Evolutionary conservation across 2,113 vertebrate genomes (phyloP).

Genomic region (Cheilinus undulatus): DNA sequence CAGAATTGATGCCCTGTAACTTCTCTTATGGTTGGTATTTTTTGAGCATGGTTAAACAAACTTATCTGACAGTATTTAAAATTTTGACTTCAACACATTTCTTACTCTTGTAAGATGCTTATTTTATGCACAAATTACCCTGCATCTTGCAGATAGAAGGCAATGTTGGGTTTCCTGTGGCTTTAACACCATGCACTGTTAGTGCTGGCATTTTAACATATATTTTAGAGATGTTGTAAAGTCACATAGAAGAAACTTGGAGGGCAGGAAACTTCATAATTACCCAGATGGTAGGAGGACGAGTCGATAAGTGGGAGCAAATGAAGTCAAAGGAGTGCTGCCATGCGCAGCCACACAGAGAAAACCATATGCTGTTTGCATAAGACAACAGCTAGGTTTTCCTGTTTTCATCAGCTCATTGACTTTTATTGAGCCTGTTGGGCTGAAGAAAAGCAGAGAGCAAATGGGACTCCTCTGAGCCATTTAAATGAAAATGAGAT

Average conservation of each 20-base stretch:
- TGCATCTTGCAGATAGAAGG: too few relatives aligned
- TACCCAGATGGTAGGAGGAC: constrained; percentile 74
- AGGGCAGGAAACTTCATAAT: constrained; percentile 65
- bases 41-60: too few relatives aligned
- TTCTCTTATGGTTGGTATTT: too few relatives aligned
- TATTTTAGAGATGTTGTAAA: constrained; percentile 3
- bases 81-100: too few relatives aligned
- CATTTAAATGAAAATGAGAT: constrained; percentile 81
- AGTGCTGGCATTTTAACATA: too few relatives aligned
- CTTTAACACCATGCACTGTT: too few relatives aligned
- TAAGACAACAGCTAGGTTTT: constrained; percentile 60
- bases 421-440: constrained; percentile 80
- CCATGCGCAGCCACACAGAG: constrained; percentile 61
- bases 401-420: constrained; percentile 78
- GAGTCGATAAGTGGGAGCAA: constrained; percentile 54
- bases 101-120: too few relatives aligned
- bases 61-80: too few relatives aligned
- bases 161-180: too few relatives aligned
- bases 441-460: constrained; percentile 73
- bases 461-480: constrained; percentile 71
- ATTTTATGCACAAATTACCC: too few relatives aligned
- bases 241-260: constrained; percentile 61
- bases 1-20: too few relatives aligned
- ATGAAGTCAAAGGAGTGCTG: constrained; percentile 63
- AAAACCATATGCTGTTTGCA: constrained; percentile 76